phyloP scores from a whole-genome alignment of 1,140 invertebrate genomes.

The Arion vulgaris region DNA sequence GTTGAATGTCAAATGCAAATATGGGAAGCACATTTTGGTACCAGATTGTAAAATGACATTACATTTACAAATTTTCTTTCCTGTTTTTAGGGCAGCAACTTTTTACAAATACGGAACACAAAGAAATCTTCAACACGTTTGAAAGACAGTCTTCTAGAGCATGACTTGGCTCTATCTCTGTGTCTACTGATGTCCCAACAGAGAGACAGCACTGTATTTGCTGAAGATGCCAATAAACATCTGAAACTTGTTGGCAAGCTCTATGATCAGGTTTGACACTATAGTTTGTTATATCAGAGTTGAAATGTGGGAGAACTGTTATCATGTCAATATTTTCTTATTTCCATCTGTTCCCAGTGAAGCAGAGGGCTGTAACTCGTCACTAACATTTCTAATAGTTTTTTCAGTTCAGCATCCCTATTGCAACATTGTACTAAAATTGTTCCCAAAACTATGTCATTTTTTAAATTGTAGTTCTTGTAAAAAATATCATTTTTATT shows the following conservation, averaged over 20 bases:
- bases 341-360: slow-evolving; percentile 79
- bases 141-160: slow-evolving; percentile 93
- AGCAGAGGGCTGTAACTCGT: too few relatives aligned
- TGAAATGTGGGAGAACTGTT: too few relatives aligned
- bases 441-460: too few relatives aligned
- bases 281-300: background rate
- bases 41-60: too few relatives aligned
- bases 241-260: slow-evolving; percentile 83
- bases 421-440: too few relatives aligned
- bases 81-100: slow-evolving; percentile 86
- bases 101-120: slow-evolving; percentile 96
- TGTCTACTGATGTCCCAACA: slow-evolving; percentile 98
- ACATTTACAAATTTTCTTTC: background rate
- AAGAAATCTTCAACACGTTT: slow-evolving; percentile 95
- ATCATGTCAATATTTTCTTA: too few relatives aligned
- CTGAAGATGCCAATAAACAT: slow-evolving; percentile 77
- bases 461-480: too few relatives aligned
- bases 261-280: slow-evolving; percentile 74
- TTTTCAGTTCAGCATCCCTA: too few relatives aligned
- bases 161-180: slow-evolving; percentile 92
- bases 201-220: slow-evolving; percentile 89
- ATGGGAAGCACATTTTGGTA: too few relatives aligned
- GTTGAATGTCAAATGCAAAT: too few relatives aligned
- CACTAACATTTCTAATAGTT: too few relatives aligned
- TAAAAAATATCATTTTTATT: too few relatives aligned